A percentile compares a stretch with the other conserved stretches of the same genome.
phyloP scores from a whole-genome alignment of 2,888 invertebrate genomes.

The Phyllotreta striolata region DNA sequence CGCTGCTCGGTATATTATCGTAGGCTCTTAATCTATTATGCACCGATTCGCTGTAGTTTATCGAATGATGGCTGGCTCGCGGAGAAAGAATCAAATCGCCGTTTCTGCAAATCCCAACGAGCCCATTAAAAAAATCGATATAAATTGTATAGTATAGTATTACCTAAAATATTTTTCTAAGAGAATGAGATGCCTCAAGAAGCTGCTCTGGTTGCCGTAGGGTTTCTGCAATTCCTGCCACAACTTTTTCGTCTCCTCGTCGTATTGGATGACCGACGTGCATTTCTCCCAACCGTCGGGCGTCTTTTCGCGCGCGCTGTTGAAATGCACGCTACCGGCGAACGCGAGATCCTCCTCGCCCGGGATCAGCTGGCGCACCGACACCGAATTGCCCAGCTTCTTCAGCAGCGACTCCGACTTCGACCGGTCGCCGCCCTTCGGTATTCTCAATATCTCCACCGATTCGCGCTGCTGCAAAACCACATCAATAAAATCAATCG shows the following conservation, averaged over 20 bases:
- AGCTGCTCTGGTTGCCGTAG: constrained; percentile 87
- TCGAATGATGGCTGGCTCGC: constrained; percentile 76
- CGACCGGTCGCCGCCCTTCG: constrained; percentile 56
- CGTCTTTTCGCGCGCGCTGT: constrained; percentile 74
- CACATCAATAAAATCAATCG: constrained; percentile 8
- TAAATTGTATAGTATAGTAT: constrained; percentile 1
- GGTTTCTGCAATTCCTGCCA: constrained; percentile 87
- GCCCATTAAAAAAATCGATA: not conserved
- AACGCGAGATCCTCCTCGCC: constrained; percentile 85
- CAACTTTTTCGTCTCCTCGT: constrained; percentile 76
- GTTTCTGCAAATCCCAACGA: constrained; percentile 68
- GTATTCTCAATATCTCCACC: constrained; percentile 44
- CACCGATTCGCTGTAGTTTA: constrained; percentile 81
- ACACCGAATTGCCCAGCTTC: constrained; percentile 78
- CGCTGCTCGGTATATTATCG: constrained; percentile 66
- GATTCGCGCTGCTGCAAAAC: constrained; percentile 39
- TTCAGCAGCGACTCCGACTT: constrained; percentile 68
- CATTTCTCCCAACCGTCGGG: constrained; percentile 88
- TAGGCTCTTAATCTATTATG: constrained; percentile 80
- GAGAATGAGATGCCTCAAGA: constrained; percentile 80
- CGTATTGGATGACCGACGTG: constrained; percentile 80
- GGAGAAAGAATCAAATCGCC: constrained; percentile 80
- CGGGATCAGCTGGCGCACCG: constrained; percentile 80
- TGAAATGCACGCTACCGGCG: constrained; percentile 78
- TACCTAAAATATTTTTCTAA: constrained; percentile 78